Conservation (phyloP, 2,888 invertebrate genomes). For the Parnassius orleans region DNA sequence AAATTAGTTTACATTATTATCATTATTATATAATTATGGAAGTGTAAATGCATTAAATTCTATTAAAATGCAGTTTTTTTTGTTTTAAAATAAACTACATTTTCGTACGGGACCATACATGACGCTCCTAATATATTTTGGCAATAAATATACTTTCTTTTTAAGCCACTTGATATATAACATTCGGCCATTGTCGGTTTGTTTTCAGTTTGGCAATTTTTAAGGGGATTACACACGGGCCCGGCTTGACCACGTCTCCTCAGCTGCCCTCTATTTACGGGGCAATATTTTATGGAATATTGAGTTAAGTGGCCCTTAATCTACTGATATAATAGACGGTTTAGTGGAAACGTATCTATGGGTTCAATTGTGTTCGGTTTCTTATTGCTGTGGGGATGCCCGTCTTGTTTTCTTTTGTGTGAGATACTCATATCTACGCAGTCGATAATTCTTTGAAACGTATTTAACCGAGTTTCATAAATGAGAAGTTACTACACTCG, state of each 20-base stretch:
- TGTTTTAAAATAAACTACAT: neutral
- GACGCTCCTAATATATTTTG: conserved; percentile 11
- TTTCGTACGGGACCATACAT: neutral
- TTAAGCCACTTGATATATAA: conserved; percentile 72
- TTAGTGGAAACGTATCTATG: conserved; percentile 49
- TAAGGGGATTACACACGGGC: conserved; percentile 71
- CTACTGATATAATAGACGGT: conserved; percentile 75
- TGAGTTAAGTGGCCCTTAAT: conserved; percentile 79
- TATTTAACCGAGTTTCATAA: too few relatives aligned
- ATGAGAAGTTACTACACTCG: too few relatives aligned
- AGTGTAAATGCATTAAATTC: too few relatives aligned
- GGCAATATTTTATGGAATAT: conserved; percentile 79
- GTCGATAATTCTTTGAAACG: neutral
- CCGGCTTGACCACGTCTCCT: conserved; percentile 72
- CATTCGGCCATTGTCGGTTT: conserved; percentile 66
- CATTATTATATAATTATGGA: too few relatives aligned
- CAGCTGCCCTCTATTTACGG: conserved; percentile 73
- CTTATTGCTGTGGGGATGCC: conserved; percentile 53
- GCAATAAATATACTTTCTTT: conserved; percentile 46
- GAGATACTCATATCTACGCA: neutral
- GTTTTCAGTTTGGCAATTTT: conserved; percentile 79
- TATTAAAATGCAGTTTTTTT: neutral
- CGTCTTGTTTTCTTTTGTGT: conserved; percentile 2
- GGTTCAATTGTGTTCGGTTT: conserved; percentile 65
- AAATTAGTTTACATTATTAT: too few relatives aligned